Evolutionary conservation across 2,888 invertebrate genomes (phyloP).

Genomic region (Dryobotodes eremita): DNA sequence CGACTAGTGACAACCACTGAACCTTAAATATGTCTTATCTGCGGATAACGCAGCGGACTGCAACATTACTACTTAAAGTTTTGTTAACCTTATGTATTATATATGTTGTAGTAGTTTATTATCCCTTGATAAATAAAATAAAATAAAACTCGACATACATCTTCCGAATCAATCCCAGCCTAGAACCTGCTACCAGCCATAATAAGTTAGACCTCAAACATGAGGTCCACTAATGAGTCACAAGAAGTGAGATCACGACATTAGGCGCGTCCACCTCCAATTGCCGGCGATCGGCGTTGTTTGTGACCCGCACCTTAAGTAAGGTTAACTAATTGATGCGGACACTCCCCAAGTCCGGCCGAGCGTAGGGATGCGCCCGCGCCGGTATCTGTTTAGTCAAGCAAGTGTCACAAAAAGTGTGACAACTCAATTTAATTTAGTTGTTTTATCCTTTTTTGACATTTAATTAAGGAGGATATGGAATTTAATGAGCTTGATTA

Average conservation of each 20-base stretch:
- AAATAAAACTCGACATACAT: background rate
- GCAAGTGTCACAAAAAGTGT: slow-evolving; percentile 44
- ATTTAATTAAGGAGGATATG: background rate
- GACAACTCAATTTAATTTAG: slow-evolving; percentile 46
- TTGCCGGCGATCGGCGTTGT: slow-evolving; percentile 74
- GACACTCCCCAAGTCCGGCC: slow-evolving; percentile 66
- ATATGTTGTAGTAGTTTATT: too few species aligned
- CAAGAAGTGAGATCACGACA: slow-evolving; percentile 61
- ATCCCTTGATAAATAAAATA: too few species aligned
- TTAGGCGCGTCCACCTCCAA: slow-evolving; percentile 69
- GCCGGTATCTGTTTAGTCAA: slow-evolving; percentile 22
- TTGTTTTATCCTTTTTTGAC: slow-evolving; percentile 7
- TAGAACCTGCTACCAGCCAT: background rate
- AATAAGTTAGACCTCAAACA: slow-evolving; percentile 31
- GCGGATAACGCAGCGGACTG: too few species aligned
- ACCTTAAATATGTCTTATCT: too few species aligned
- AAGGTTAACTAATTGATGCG: slow-evolving; percentile 89
- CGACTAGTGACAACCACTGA: too few species aligned
- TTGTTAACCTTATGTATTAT: too few species aligned
- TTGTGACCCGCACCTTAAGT: slow-evolving; percentile 90
- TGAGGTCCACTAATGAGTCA: slow-evolving; percentile 57
- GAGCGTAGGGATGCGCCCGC: slow-evolving; percentile 70
- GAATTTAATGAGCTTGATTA: slow-evolving; percentile 23
- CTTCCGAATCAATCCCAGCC: background rate
- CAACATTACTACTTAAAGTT: too few species aligned